Evolutionary conservation across 2,888 invertebrate species (phyloP), one percentile per base, ranked within the genome.

Genomic region (Cenopis cana): DNA sequence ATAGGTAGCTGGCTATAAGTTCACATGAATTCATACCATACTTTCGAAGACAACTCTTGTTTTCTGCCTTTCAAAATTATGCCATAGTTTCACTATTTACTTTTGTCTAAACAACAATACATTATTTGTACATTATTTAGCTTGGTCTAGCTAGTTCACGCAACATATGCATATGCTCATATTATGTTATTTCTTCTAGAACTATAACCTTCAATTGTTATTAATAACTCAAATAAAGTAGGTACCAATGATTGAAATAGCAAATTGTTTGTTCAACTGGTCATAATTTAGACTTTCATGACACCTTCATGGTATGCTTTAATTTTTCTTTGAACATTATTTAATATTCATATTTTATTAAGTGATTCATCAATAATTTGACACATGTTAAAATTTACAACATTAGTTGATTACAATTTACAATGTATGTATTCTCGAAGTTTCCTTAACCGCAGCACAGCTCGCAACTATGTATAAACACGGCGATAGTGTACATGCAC

Each of bases 401-500:
- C n/a, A n/a, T n/a, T n/a, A n/a, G n/a, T n/a, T n/a, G n/a, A n/a
- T n/a, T 24, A 24, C 24, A 24, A 24, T 24, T 1, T 24, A 24
- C 24, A 24, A 24, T 56, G 29, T 56, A 36, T n/a, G 14, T 10
- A 6, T 8, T 33, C 3, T 55, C 55, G 46, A 38, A 46, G 68
- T 73, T 81, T 84, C 85, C 85, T 85, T 86, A 79, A 84, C 77
- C 81, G 77, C 76, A 50, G 64, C 61, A 95, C 92, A 97, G 97
- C 81, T 97, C 98, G 60, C 99, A 99, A 93, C 93, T 99, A 93
- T 99, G 99, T 89, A 99, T 99, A 90, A 99, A 99, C 93, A 99
- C 99, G 74, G 99, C 99, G 41, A 99, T 99, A 84, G 99, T 99
- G 69, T 99, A 99, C 85, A 99, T 99, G 99, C 99, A 99, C 93